phyloP scores from a whole-genome alignment of 37 sponge, comb jelly and placozoan genomes.

The Chondrosia reniformis region DNA sequence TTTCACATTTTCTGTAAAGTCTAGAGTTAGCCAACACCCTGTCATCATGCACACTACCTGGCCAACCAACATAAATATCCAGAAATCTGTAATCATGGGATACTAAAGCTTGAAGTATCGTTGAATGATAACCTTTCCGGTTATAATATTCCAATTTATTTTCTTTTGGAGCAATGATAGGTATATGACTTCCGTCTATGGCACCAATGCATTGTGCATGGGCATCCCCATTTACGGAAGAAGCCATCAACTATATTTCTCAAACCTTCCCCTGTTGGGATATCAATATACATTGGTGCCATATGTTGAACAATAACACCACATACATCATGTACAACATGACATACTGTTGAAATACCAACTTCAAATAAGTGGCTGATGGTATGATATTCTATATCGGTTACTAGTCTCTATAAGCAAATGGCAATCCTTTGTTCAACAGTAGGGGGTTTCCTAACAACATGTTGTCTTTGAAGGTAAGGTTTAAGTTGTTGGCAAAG shows the following conservation, averaged over 20 bases:
- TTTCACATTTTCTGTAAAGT: neutral
- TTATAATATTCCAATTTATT: constrained; percentile 18
- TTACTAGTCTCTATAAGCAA: constrained; percentile 7
- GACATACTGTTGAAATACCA: constrained; percentile 11
- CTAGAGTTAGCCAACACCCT: constrained; percentile 15
- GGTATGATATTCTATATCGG: constrained; percentile 16
- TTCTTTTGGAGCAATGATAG: neutral
- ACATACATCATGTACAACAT: neutral
- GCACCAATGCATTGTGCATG: constrained; percentile 24
- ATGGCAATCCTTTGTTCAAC: neutral
- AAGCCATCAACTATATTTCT: constrained; percentile 6
- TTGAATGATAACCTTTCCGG: constrained; percentile 10
- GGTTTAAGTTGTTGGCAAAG: neutral
- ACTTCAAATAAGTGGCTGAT: constrained; percentile 23
- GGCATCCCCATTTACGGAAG: neutral
- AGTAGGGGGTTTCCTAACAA: neutral
- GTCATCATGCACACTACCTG: constrained; percentile 29
- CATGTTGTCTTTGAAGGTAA: neutral
- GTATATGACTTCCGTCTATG: constrained; percentile 15
- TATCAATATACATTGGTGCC: neutral
- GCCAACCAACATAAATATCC: constrained; percentile 20
- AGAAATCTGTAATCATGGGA: constrained; percentile 16
- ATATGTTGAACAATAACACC: neutral
- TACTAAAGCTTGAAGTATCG: constrained; percentile 7
- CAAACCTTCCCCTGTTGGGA: constrained; percentile 15